Conservation (phyloP, 2,113 vertebrate species). For the Hypocryptadius cinnamomeus region DNA sequence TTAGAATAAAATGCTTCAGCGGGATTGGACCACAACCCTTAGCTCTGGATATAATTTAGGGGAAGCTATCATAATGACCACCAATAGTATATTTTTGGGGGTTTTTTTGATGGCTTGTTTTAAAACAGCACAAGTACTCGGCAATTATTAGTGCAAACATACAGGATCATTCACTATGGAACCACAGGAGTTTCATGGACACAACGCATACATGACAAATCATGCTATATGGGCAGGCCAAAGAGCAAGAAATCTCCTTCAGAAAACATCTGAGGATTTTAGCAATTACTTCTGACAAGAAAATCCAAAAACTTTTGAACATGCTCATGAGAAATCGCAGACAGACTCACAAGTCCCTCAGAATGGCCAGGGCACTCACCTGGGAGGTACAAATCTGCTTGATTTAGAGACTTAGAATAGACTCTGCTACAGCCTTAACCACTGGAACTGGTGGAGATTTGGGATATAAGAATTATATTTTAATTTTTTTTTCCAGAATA, state of each 20-base stretch:
- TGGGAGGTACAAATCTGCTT: neutral
- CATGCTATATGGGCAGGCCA: neutral
- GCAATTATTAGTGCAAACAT: neutral
- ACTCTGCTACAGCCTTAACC: neutral
- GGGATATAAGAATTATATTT: neutral
- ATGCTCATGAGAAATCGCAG: neutral
- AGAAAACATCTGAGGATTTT: neutral
- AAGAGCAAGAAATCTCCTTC: neutral
- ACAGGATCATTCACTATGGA: neutral
- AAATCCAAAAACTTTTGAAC: neutral
- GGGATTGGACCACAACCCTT: neutral
- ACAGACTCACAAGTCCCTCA: neutral
- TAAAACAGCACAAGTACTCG: neutral
- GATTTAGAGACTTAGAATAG: neutral
- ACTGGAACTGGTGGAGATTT: neutral
- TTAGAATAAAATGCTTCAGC: neutral
- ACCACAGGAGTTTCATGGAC: neutral
- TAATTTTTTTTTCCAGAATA: neutral
- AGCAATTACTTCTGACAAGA: neutral
- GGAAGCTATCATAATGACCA: neutral
- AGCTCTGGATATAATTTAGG: neutral
- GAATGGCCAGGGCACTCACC: neutral
- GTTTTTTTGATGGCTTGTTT: neutral
- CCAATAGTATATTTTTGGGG: rapidly evolving
- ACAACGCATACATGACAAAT: neutral